Evolutionary conservation across 1,140 invertebrate genomes (phyloP), one percentile per base, ranked within the genome.

Genomic region (Drosophila insularis): DNA sequence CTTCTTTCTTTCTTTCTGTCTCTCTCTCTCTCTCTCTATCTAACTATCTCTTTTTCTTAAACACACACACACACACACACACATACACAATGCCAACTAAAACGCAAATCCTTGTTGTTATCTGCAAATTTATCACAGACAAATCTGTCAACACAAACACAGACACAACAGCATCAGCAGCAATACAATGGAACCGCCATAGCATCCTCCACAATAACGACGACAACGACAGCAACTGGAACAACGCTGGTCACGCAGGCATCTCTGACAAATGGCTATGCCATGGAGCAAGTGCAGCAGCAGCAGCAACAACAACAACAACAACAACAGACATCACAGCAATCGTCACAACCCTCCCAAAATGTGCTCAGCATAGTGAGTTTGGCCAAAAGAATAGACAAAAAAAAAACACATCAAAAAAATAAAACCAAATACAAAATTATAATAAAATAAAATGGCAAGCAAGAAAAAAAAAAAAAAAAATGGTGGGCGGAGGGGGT

Each of bases 71-170:
- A 56, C n/a, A 67, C 55, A 32, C 55, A 69, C 65, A 64, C 67
- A 68, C 55, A 63, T 53, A 58, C 55, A 65, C 63, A 76, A 74
- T 59, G 78, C 70, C 82, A 84, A 87, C 84, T 87, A 89, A 85
- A 87, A 87, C 77, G 79, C 76, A 86, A 90, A 90, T 84, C 81
- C 77, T 90, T 82, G 77, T 90, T 82, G 76, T 89, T 89, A 89
- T 89, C 85, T 80, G 75, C 77, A 89, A 86, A 87, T 91, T 90
- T 91, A 86, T 89, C 89, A 90, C 82, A 91, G 90, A 91, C 89
- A 90, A 91, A 91, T 91, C 89, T 91, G 89, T 90, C 85, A 90
- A 84, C 85, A 76, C 85, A 87, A 77, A 69, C 80, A 80, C 80
- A 87, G 76, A 82, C 80, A 80, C 43, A 50, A 50, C 43, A 50